Evolutionary conservation across 1,140 invertebrate species (phyloP).

Genomic region (Diorhabda elongata): DNA sequence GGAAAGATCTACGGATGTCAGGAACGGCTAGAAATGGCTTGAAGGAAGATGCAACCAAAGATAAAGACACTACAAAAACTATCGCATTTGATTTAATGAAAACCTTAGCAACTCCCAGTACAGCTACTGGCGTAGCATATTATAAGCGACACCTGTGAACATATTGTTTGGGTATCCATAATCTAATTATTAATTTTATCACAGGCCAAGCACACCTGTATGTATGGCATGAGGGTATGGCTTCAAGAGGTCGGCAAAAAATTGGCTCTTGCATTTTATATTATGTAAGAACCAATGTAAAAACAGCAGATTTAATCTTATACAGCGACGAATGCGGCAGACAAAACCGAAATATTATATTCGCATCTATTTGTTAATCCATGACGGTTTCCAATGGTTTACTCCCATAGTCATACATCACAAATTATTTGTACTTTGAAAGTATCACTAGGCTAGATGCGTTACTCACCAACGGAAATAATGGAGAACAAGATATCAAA

Average conservation of each 20-base stretch:
- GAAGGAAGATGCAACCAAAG: too few relatives aligned
- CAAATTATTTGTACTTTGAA: constrained; percentile 14
- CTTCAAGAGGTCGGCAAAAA: neutral
- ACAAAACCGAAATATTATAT: neutral
- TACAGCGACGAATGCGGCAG: too few relatives aligned
- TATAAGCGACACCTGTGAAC: too few relatives aligned
- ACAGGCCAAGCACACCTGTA: neutral
- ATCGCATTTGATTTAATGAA: too few relatives aligned
- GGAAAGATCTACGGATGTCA: too few relatives aligned
- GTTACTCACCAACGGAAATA: neutral
- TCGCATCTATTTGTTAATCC: constrained; percentile 4
- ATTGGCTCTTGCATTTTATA: constrained; percentile 1
- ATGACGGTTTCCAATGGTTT: constrained; percentile 10
- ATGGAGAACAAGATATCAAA: neutral
- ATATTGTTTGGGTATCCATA: too few relatives aligned
- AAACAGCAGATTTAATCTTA: neutral
- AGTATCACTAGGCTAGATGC: neutral
- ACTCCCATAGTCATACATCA: neutral
- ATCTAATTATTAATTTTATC: too few relatives aligned
- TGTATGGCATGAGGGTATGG: neutral
- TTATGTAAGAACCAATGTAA: constrained; percentile 10
- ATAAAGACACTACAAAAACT: too few relatives aligned
- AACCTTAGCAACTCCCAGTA: too few relatives aligned
- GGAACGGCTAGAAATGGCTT: too few relatives aligned
- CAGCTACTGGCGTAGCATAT: too few relatives aligned